A percentile compares a stretch with the other conserved stretches of the same genome.
Evolutionary conservation across 2,888 invertebrate species (phyloP).

Genomic region (Neria commutata): DNA sequence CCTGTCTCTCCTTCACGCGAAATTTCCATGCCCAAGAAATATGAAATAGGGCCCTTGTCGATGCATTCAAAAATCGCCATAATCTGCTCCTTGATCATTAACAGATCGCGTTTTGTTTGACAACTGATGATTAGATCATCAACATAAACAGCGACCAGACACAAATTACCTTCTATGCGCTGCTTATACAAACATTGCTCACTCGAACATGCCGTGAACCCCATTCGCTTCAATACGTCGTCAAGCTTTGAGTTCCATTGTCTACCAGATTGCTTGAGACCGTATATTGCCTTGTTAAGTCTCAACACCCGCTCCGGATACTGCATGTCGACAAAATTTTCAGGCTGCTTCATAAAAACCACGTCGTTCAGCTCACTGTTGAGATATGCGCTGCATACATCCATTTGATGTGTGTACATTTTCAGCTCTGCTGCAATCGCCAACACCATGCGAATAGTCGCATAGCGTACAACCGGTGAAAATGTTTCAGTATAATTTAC

Average conservation of each 20-base stretch:
- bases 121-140: slow-evolving; percentile 31
- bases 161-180: slow-evolving; percentile 13
- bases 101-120: slow-evolving; percentile 23
- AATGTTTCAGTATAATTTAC: slow-evolving; percentile 6
- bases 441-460: slow-evolving; percentile 2
- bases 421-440: not conserved
- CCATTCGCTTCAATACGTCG: slow-evolving; percentile 21
- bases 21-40: slow-evolving; percentile 28
- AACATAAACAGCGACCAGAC: slow-evolving; percentile 23
- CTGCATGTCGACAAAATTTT: slow-evolving; percentile 22
- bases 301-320: slow-evolving; percentile 31
- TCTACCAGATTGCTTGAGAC: slow-evolving; percentile 34
- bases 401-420: slow-evolving; percentile 6
- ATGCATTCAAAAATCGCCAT: slow-evolving; percentile 20
- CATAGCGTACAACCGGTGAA: slow-evolving; percentile 7
- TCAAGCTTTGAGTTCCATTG: slow-evolving; percentile 36
- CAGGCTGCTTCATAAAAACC: slow-evolving; percentile 34
- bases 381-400: slow-evolving; percentile 4
- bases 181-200: slow-evolving; percentile 32
- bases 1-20: slow-evolving; percentile 27
- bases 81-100: slow-evolving; percentile 24
- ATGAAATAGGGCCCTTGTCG: slow-evolving; percentile 19
- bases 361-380: slow-evolving; percentile 4
- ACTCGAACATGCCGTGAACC: slow-evolving; percentile 26
- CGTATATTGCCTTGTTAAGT: slow-evolving; percentile 36